Evolutionary conservation across 2,113 vertebrate species (phyloP).

Genomic region (Protomyctophum bolini): DNA sequence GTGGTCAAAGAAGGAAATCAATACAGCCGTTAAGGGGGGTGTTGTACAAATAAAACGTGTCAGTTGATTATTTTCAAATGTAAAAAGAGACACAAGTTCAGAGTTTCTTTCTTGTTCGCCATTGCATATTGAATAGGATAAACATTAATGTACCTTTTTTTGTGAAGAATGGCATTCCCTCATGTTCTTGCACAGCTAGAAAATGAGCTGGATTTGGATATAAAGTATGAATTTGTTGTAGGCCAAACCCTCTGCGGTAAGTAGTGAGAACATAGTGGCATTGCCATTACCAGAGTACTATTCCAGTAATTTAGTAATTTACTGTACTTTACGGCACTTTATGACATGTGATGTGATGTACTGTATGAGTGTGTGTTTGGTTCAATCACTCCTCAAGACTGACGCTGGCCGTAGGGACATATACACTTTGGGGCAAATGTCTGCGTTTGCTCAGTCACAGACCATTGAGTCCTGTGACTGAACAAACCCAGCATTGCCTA

Average conservation of each 20-base stretch:
- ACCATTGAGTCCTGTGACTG: neutral
- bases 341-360: constrained; percentile 7
- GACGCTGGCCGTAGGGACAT: constrained; percentile 25
- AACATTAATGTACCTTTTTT: neutral
- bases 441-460: constrained; percentile 26
- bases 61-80: constrained; percentile 27
- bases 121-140: neutral
- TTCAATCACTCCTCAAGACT: constrained; percentile 24
- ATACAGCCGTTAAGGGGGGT: constrained; percentile 31
- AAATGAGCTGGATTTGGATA: constrained; percentile 3
- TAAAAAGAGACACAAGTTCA: constrained; percentile 3
- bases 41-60: constrained; percentile 19
- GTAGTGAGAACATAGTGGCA: constrained; percentile 3
- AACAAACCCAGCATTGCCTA: constrained; percentile 16
- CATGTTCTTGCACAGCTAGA: neutral
- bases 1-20: constrained; percentile 48
- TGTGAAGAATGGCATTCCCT: neutral
- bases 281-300: constrained; percentile 9
- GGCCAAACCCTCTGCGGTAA: constrained; percentile 1
- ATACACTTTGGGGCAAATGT: constrained; percentile 29
- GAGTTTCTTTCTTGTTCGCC: neutral
- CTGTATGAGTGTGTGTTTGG: constrained; percentile 12
- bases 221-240: neutral
- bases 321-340: constrained; percentile 13
- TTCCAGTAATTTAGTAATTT: neutral